phyloP scores from a whole-genome alignment of 2,113 vertebrate genomes.

The Charadrius vociferus region DNA sequence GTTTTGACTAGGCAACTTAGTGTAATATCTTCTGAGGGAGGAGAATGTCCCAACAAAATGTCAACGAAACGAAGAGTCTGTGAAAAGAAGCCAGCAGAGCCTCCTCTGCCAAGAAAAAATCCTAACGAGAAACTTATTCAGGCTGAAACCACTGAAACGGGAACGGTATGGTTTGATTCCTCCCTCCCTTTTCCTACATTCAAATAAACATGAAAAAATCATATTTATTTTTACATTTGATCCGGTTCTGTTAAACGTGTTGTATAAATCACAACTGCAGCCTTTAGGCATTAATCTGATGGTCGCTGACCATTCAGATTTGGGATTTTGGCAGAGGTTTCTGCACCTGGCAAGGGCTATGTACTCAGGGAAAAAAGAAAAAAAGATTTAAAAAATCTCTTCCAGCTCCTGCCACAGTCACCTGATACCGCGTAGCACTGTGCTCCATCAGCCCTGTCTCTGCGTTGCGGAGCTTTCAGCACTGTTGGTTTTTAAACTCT shows the following conservation, averaged over 20 bases:
- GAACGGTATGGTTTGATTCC: slow-evolving; percentile 76
- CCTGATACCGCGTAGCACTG: not conserved
- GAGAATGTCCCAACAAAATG: slow-evolving; percentile 78
- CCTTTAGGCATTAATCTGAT: not conserved
- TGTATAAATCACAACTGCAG: not conserved
- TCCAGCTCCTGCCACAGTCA: not conserved
- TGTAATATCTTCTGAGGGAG: slow-evolving; percentile 85
- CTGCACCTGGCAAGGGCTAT: not conserved
- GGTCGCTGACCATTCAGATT: not conserved
- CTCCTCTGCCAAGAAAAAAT: slow-evolving; percentile 67
- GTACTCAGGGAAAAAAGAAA: not conserved
- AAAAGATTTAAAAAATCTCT: not conserved
- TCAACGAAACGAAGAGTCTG: slow-evolving; percentile 73
- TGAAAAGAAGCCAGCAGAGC: slow-evolving; percentile 77
- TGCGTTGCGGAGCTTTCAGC: not conserved
- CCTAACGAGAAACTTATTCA: slow-evolving; percentile 77
- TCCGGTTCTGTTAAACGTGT: not conserved
- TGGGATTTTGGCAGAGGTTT: not conserved
- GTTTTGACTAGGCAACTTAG: slow-evolving; percentile 86
- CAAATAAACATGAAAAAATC: too few relatives aligned
- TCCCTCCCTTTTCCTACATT: not conserved
- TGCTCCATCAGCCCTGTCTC: not conserved
- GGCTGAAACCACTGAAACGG: slow-evolving; percentile 84
- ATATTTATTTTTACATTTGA: not conserved
- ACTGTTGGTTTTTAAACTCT: not conserved